A percentile compares a stretch with the other conserved stretches of the same genome.
These are phyloP conservation scores for Pica pica DNA, from an alignment of 2,113 vertebrate genomes.

Conservation along the genomic window DNA sequence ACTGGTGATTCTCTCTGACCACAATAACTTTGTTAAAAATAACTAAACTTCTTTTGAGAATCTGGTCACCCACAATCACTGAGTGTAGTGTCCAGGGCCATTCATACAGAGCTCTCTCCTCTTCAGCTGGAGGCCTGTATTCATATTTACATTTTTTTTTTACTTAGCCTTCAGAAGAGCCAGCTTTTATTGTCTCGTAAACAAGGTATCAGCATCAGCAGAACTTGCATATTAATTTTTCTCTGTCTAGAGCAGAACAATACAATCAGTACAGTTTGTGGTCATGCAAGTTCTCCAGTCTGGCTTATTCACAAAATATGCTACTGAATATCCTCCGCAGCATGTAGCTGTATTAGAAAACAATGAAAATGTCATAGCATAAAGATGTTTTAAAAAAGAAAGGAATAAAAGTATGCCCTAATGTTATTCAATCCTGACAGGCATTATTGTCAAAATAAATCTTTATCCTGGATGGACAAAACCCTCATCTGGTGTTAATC, in stretches of 20 bases:
- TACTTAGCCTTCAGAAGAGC: neutral
- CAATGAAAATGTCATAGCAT: neutral
- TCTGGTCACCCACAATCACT: neutral
- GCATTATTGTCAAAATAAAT: constrained; percentile 11
- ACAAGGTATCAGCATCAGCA: neutral
- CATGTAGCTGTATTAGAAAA: neutral
- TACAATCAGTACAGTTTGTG: neutral
- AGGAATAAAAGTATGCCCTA: neutral
- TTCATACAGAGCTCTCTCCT: neutral
- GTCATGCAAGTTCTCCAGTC: neutral
- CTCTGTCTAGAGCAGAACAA: neutral
- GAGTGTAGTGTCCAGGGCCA: neutral
- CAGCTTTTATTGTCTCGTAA: neutral
- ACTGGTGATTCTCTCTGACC: neutral
- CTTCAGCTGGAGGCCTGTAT: neutral
- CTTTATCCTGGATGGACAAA: neutral
- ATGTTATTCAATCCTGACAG: neutral
- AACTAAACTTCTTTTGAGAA: neutral
- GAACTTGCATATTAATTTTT: neutral
- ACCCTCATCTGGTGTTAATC: neutral
- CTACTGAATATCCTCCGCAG: neutral
- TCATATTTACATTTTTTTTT: neutral
- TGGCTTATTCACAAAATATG: neutral
- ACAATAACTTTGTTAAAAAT: neutral
- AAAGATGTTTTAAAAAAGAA: neutral